Evolutionary conservation across 2,113 vertebrate species (phyloP).

Genomic region (Kryptolebias marmoratus): DNA sequence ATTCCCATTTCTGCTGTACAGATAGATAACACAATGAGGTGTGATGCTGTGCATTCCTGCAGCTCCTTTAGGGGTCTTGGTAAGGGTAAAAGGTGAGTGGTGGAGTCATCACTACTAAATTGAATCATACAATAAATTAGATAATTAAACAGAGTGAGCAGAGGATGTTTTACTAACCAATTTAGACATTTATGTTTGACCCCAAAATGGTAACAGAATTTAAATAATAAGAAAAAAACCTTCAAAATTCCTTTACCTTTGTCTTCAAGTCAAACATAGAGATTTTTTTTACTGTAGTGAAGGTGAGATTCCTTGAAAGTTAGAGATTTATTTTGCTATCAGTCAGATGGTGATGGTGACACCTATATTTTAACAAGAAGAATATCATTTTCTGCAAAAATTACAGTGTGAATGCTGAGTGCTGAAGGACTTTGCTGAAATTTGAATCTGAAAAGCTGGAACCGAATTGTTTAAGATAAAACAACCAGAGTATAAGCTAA

Average conservation of each 20-base stretch:
- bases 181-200: slow-evolving; percentile 66
- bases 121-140: slow-evolving; percentile 73
- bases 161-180: slow-evolving; percentile 76
- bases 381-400: no score
- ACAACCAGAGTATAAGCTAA: no score
- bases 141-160: slow-evolving; percentile 70
- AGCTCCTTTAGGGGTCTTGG: slow-evolving; percentile 51
- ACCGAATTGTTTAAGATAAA: no score
- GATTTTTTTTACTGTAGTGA: no score
- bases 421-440: no score
- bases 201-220: slow-evolving; percentile 69
- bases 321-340: no score
- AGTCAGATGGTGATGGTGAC: no score
- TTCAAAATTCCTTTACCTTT: not conserved
- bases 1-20: slow-evolving; percentile 75
- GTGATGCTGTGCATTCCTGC: slow-evolving; percentile 73
- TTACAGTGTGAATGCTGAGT: no score
- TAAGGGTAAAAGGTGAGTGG: not conserved
- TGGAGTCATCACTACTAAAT: slow-evolving; percentile 79
- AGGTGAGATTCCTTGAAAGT: no score
- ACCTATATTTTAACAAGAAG: no score
- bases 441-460: no score
- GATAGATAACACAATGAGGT: slow-evolving; percentile 76
- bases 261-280: not conserved
- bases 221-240: slow-evolving; percentile 15